Evolutionary conservation across 2,113 vertebrate species (phyloP).

Genomic region (Tetrao urogallus): DNA sequence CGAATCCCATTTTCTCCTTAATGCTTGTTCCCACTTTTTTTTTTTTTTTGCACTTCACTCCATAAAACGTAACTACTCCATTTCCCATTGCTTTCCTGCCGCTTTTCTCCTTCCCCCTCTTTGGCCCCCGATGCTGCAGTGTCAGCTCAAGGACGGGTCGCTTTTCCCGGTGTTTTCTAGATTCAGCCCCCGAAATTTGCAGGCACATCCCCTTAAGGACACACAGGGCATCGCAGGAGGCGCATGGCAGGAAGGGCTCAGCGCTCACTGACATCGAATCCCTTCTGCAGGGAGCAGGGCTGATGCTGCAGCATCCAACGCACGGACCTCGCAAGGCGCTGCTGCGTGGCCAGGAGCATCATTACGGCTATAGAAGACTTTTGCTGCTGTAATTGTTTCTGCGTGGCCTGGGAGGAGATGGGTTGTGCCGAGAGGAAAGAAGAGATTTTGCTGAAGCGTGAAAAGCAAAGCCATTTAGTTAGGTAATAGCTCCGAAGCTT

Average conservation of each 20-base stretch:
- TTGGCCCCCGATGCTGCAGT: accelerated
- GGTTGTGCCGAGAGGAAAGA: background rate
- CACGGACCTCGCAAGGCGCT: accelerated
- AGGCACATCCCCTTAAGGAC: no score
- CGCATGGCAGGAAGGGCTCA: background rate
- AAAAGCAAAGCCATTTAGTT: slow-evolving; percentile 30
- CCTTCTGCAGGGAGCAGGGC: background rate
- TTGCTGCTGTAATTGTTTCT: background rate
- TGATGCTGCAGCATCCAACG: background rate
- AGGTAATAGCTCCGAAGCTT: slow-evolving; percentile 16
- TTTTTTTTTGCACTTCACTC: background rate
- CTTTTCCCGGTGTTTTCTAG: background rate
- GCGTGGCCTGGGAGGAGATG: background rate
- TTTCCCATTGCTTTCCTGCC: background rate
- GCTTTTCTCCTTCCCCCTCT: background rate
- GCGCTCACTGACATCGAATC: background rate
- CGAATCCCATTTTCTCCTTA: background rate
- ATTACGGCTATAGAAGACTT: background rate
- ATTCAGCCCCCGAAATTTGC: background rate
- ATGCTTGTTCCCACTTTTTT: background rate
- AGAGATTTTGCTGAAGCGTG: slow-evolving; percentile 30
- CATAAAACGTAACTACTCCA: background rate
- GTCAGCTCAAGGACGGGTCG: background rate
- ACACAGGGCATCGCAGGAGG: no score
- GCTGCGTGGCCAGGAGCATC: accelerated